Evolutionary conservation across 2,888 invertebrate species (phyloP).

Genomic region (Embidobia sp.): DNA sequence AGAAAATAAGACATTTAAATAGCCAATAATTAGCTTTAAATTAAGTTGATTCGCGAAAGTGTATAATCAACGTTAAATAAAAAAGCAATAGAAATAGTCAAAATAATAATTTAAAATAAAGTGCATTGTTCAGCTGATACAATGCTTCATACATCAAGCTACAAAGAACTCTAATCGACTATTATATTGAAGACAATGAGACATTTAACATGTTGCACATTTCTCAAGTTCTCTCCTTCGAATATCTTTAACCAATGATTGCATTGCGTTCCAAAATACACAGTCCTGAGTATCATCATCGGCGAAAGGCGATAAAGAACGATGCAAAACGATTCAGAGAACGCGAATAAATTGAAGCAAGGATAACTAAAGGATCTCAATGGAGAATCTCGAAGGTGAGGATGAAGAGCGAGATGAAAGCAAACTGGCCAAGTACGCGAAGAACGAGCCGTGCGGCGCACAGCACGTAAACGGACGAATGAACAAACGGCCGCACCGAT

Average conservation of each 20-base stretch:
- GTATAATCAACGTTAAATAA: too few relatives aligned
- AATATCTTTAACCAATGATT: constrained; percentile 61
- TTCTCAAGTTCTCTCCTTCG: constrained; percentile 62
- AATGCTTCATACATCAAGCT: constrained; percentile 64
- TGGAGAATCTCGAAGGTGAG: constrained; percentile 63
- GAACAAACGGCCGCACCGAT: constrained; percentile 57
- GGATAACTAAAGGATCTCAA: constrained; percentile 53
- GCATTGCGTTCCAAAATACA: constrained; percentile 63
- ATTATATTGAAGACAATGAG: constrained; percentile 63
- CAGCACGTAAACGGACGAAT: too few relatives aligned
- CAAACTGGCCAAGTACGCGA: constrained; percentile 61
- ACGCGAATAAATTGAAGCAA: constrained; percentile 58
- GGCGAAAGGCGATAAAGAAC: constrained; percentile 62
- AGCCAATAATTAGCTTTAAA: too few relatives aligned
- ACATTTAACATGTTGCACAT: constrained; percentile 63
- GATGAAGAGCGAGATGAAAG: constrained; percentile 67
- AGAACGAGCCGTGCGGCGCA: constrained; percentile 63
- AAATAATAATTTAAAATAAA: constrained; percentile 63
- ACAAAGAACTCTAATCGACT: constrained; percentile 64
- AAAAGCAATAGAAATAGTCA: too few relatives aligned
- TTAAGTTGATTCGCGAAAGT: too few relatives aligned
- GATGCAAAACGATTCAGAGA: constrained; percentile 59
- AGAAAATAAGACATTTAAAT: too few relatives aligned
- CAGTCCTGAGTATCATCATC: constrained; percentile 56
- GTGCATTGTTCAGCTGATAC: constrained; percentile 54